Evolutionary conservation across 2,797 vertebrate species (phyloP), one percentile per base, ranked within the genome.

Genomic region (Merluccius polli): DNA sequence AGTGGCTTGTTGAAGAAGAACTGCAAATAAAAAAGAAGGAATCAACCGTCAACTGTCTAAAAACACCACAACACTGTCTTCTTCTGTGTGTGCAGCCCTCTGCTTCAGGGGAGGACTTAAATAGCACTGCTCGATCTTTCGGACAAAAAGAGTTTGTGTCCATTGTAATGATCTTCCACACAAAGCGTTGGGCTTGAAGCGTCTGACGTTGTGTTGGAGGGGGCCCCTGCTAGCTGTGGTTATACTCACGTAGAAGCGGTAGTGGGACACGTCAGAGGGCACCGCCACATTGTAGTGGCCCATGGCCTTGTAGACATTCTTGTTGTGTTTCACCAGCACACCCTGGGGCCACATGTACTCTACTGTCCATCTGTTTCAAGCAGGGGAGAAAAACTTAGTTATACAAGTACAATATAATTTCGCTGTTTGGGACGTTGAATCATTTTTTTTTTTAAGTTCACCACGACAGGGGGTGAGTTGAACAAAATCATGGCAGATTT

Each of bases 1-100:
- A 99, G 92, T 0, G 98, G 98, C 89, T 97, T 97, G 95, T 98
- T 98, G 94, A 99, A 99, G 91, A 99, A 98, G 91, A 99, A 99
- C 98, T 99, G 84, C 0, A 41, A 27, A 35, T 36, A 32, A 73
- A 29, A 13, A 52, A 68, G 9, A 77, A 18, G 35, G 41, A 82
- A 70, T 31, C 8, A 38, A 27, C 21, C 30, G 63, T 79, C 21
- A 80, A 74, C 69, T 5, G 71, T 70, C 12, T 33, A 74, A 44
- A 41, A 24, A 27, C 29, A 35, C 59, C 1, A 12, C 33, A 35
- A 35, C 33, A 12, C 59, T 12, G n/a, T 27, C 21, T 27, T 11
- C 21, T 59, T 35, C 33, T 3, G 33, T 35, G 18, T 7, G 48
- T 52, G 52, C 12, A 27, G n/a, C 59, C 59, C 59, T 65, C 8